phyloP scores from a whole-genome alignment of 2,113 vertebrate genomes.

The Boulengeromyrus knoepffleri region DNA sequence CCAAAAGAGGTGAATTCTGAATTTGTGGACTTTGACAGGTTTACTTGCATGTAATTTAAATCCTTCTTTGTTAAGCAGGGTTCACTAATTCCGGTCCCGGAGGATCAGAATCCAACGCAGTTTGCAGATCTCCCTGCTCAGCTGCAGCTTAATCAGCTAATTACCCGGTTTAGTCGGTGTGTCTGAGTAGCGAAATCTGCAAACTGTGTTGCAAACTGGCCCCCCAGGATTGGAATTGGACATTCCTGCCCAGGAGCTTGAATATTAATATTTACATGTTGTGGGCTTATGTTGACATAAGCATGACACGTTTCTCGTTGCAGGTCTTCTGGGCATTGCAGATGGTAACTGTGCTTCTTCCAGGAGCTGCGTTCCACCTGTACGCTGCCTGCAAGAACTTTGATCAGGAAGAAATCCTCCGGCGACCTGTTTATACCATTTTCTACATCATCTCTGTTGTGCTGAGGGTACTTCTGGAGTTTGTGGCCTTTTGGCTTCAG shows the following conservation, averaged over 20 bases:
- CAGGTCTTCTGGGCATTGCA: constrained; percentile 80
- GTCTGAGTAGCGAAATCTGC: neutral
- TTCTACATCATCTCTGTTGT: constrained; percentile 79
- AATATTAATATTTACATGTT: neutral
- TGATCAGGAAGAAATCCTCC: constrained; percentile 74
- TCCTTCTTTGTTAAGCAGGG: neutral
- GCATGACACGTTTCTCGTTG: constrained; percentile 30
- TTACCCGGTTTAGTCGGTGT: neutral
- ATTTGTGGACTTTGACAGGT: neutral
- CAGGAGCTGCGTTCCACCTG: constrained; percentile 75
- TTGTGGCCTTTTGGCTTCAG: constrained; percentile 78
- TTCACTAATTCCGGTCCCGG: neutral
- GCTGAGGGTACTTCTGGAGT: constrained; percentile 74
- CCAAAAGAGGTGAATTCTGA: neutral
- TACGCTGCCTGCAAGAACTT: constrained; percentile 75
- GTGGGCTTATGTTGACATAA: neutral
- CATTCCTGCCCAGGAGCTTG: neutral
- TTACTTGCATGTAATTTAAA: neutral
- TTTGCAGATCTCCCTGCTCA: neutral
- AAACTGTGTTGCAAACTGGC: neutral
- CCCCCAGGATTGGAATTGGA: neutral
- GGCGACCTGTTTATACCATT: constrained; percentile 64
- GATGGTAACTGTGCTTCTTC: constrained; percentile 73
- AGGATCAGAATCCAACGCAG: neutral
- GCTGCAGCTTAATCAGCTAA: neutral